Conservation (phyloP, 1,140 invertebrate species). For the Drosophila chauvacae region DNA sequence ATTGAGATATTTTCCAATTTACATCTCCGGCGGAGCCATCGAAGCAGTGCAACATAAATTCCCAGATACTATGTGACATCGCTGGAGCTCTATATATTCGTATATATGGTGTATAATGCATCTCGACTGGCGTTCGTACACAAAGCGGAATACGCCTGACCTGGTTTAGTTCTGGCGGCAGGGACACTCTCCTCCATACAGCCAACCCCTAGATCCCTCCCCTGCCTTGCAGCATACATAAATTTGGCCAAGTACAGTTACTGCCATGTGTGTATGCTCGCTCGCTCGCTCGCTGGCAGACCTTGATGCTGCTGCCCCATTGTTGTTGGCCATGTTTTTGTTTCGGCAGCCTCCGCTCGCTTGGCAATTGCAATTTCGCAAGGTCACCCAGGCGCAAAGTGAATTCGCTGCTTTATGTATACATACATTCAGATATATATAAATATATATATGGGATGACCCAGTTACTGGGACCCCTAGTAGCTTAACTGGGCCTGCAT, state of each 20-base stretch:
- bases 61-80: constrained; percentile 30
- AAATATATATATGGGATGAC: constrained; percentile 38
- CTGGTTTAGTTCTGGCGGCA: constrained; percentile 70
- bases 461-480: constrained; percentile 53
- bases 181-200: constrained; percentile 12
- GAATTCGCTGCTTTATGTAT: constrained; percentile 13
- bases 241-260: constrained; percentile 71
- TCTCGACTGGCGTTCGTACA: constrained; percentile 12
- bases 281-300: constrained; percentile 22
- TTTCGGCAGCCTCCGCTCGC: constrained; percentile 47
- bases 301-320: constrained; percentile 45
- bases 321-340: constrained; percentile 49
- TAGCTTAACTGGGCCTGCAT: constrained; percentile 58
- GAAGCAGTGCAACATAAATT: constrained; percentile 45
- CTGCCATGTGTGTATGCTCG: constrained; percentile 54
- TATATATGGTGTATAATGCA: background rate
- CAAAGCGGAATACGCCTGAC: constrained; percentile 67
- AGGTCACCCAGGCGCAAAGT: constrained; percentile 67
- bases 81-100: background rate
- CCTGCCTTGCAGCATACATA: constrained; percentile 59
- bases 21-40: constrained; percentile 21
- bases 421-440: constrained; percentile 1
- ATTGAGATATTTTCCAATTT: constrained; percentile 47
- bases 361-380: constrained; percentile 59
- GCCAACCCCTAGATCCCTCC: constrained; percentile 7